phyloP scores from a whole-genome alignment of 1,140 invertebrate genomes.

The Metaphire vulgaris region DNA sequence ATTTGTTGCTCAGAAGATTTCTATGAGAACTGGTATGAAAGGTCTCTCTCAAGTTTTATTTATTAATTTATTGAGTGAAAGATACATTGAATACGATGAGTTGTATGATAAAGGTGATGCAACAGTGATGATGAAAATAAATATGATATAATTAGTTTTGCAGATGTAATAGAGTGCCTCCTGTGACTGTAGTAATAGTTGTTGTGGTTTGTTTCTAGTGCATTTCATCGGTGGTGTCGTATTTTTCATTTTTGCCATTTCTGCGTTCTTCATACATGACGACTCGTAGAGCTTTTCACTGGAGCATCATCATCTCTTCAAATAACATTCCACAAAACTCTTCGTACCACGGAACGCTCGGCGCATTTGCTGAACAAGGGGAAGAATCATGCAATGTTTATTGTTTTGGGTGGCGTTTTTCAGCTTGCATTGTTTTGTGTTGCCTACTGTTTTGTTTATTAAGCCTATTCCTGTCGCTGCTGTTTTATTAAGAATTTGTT shows the following conservation, averaged over 20 bases:
- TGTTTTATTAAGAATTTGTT: no score
- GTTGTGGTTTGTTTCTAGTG: slow-evolving; percentile 61
- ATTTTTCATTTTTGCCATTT: slow-evolving; percentile 83
- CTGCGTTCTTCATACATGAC: slow-evolving; percentile 65
- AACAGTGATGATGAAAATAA: background rate
- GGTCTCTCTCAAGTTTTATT: background rate
- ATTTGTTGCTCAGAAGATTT: slow-evolving; percentile 92
- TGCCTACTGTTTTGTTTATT: no score
- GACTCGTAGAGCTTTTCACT: no score
- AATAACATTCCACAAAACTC: no score
- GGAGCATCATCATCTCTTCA: no score
- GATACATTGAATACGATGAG: background rate
- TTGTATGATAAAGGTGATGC: background rate
- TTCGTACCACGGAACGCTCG: no score
- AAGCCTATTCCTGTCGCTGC: no score
- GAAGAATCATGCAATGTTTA: no score
- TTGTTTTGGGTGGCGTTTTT: no score
- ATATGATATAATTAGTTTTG: background rate
- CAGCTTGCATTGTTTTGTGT: no score
- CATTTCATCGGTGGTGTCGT: slow-evolving; percentile 87
- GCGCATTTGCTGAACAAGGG: no score
- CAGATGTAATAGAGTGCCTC: background rate
- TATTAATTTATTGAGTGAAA: background rate
- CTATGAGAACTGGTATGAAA: slow-evolving; percentile 70
- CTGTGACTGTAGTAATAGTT: background rate